phyloP scores from a whole-genome alignment of 2,797 vertebrate genomes.

The Spondyliosoma cantharus region DNA sequence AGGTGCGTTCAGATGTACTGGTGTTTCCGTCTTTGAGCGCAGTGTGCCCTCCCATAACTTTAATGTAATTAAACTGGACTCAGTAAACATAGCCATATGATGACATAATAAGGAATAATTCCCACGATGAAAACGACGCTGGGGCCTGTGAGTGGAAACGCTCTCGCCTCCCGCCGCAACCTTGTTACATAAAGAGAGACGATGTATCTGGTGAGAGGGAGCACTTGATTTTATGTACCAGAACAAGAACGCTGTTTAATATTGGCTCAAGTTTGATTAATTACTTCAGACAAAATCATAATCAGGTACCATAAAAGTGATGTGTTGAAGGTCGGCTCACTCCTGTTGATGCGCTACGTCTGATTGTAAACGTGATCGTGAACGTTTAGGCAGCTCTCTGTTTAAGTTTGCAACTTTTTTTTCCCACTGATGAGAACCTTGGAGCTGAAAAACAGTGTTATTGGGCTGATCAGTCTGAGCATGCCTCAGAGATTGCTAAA shows the following conservation, averaged over 20 bases:
- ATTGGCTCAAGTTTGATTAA: conserved; percentile 40
- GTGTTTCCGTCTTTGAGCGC: neutral
- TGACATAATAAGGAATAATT: conserved; percentile 32
- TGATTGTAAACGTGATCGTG: neutral
- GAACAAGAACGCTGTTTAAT: conserved; percentile 36
- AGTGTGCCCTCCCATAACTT: neutral
- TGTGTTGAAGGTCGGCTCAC: conserved; percentile 6
- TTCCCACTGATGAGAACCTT: neutral
- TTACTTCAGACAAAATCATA: conserved; percentile 19
- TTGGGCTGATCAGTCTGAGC: neutral
- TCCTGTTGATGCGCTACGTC: neutral
- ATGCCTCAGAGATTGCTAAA: conserved; percentile 6
- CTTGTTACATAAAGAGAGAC: conserved; percentile 41
- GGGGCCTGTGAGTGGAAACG: conserved; percentile 22
- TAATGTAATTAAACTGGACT: conserved; percentile 24
- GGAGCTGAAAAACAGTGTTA: neutral
- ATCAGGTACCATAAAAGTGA: conserved; percentile 16
- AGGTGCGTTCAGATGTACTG: neutral
- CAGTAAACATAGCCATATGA: conserved; percentile 11
- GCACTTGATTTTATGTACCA: conserved; percentile 37
- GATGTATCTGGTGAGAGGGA: conserved; percentile 17
- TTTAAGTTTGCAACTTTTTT: neutral
- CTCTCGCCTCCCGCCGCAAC: conserved; percentile 35
- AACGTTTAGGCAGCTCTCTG: conserved; percentile 4
- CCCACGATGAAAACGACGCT: conserved; percentile 26